Evolutionary conservation across 2,113 vertebrate genomes (phyloP), one percentile per base, ranked within the genome.

Genomic region (Tychaedon coryphoeus): DNA sequence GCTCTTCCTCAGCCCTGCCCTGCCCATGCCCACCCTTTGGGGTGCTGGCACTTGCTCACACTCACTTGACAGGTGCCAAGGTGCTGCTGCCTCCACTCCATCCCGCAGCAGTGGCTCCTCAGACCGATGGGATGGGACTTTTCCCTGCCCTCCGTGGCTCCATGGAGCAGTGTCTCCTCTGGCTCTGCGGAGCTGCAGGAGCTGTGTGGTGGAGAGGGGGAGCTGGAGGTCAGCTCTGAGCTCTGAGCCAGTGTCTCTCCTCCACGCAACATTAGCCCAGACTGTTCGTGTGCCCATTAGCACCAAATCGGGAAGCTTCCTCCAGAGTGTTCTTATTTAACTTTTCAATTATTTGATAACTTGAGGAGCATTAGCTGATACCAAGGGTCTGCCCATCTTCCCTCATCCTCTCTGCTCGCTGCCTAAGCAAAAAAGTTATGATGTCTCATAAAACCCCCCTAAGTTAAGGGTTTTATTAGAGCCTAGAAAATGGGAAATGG

Each of bases 261-360:
- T 93, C 91, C 94, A 93, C 0, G 47, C 85, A 93, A 64, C 96
- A 82, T 97, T 97, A 96, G 88, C 78, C 83, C 1, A 0, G 57
- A 70, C 83, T 67, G 61, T 61, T 96, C 67, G 0, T 38, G 24
- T 31, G 43, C 79, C 94, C 85, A 89, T 98, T 97, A 97, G 92
- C 57, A 54, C 70, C 90, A 67, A 90, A 78, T 72, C 7, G 0
- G 70, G 73, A 97, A 92, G 92, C 90, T 96, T 96, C 50, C 94
- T 96, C 92, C n/a, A 93, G 96, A 65, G 96, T 81, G 53, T 91
- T 95, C 83, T 95, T 93, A 96, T 91, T 92, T 95, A 95, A 84
- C 89, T 97, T 97, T 94, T 90, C 96, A 93, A 95, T 97, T 97
- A 94, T 75, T 96, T 86, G 87, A 75, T 93, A 92, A 93, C 88